A percentile compares a stretch with the other conserved stretches of the same genome.
These are phyloP conservation scores for Okamejei kenojei DNA, from an alignment of 2,797 vertebrate species.

Conservation along the genomic window DNA sequence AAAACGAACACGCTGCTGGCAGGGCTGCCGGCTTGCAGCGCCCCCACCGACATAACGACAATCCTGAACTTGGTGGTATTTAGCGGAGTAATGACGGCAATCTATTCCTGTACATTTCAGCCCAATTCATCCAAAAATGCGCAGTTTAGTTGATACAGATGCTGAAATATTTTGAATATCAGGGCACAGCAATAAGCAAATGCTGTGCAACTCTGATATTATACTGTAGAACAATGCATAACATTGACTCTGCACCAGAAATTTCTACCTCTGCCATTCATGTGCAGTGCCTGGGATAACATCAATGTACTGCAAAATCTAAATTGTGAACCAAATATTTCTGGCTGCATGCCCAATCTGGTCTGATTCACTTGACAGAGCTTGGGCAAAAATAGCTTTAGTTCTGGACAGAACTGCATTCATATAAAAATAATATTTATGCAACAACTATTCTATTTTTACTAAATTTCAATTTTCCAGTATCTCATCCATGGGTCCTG, in stretches of 20 bases:
- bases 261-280: not conserved
- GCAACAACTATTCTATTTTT: not conserved
- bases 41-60: too few species aligned
- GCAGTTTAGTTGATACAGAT: not conserved
- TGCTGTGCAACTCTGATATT: not conserved
- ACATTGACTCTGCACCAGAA: not conserved
- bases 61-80: too few species aligned
- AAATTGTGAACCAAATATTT: constrained; percentile 20
- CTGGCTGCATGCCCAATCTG: not conserved
- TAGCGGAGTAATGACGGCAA: too few species aligned
- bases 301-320: constrained; percentile 12
- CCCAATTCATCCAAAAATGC: not conserved
- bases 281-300: not conserved
- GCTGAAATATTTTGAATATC: not conserved
- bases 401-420: not conserved
- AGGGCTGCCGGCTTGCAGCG: too few species aligned
- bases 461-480: not conserved
- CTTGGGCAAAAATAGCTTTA: not conserved
- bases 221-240: not conserved
- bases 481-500: not conserved
- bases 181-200: not conserved
- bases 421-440: not conserved
- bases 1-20: too few species aligned
- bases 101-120: too few species aligned
- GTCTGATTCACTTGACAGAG: not conserved